Evolutionary conservation across 2,797 vertebrate species (phyloP).

Genomic region (Poecile montanus): DNA sequence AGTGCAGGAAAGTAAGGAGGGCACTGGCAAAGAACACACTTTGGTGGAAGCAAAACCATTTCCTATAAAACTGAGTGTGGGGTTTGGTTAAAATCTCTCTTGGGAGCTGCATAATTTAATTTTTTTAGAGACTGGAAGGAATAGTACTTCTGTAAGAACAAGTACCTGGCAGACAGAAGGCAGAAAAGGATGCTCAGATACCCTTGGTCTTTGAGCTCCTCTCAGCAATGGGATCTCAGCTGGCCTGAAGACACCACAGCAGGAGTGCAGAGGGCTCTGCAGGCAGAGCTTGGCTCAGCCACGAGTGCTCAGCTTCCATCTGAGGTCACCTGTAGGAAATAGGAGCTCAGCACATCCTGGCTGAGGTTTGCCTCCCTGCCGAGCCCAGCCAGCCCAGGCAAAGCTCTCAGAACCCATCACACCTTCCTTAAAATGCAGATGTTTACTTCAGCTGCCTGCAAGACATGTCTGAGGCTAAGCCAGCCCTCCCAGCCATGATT

Average conservation of each 20-base stretch:
- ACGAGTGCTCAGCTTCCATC: fast-evolving
- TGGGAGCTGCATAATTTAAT: neutral
- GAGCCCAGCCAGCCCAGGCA: neutral
- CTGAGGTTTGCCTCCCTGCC: neutral
- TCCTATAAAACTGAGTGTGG: neutral
- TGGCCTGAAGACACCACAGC: neutral
- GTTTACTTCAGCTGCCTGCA: neutral
- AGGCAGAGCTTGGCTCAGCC: neutral
- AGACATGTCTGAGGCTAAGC: neutral
- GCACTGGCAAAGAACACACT: neutral
- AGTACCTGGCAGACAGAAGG: neutral
- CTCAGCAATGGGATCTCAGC: neutral
- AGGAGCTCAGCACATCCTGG: neutral
- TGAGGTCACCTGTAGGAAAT: neutral
- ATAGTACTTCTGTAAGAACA: neutral
- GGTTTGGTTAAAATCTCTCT: neutral
- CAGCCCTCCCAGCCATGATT: neutral
- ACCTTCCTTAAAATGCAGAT: neutral
- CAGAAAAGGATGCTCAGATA: neutral
- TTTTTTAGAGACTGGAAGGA: neutral
- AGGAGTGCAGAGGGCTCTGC: neutral
- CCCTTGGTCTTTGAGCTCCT: neutral
- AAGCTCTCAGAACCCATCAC: neutral
- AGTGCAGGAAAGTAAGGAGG: neutral
- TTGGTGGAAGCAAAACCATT: neutral